Evolutionary conservation across 2,888 invertebrate species (phyloP), one percentile per base, ranked within the genome.

Genomic region (Meteorus colon): DNA sequence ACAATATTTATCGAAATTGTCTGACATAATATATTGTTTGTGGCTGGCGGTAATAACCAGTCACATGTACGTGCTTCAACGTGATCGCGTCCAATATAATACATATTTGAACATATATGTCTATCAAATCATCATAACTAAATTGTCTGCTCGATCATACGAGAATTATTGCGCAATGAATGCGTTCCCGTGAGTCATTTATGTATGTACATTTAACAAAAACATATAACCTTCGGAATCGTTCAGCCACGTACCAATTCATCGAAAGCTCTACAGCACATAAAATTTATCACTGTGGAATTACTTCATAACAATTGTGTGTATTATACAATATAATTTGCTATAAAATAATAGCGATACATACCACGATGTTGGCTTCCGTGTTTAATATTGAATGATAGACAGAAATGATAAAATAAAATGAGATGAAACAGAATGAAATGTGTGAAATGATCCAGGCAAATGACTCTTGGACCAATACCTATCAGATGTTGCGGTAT

Each of bases 241-340:
- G 59, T 19, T 27, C 5, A 19, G 19, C 12, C 59, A 60, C 59
- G 8, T 2, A 19, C n/a, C 59, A 27, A 24, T 60, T 27, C 1
- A 29, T 24, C 27, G 12, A 29, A 60, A 12, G 10, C 12, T 24
- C 27, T 60, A 24, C 59, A 48, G 4, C 27, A 27, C 27, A 27
- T 60, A n/a, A 14, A 60, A 27, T 27, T 60, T 60, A 55, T 55
- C 27, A 55, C 55, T 24, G 5, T 55, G 59, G 48, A n/a, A n/a
- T 48, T 48, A 16, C 48, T n/a, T 4, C 5, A 48, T 48, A 48
- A 70, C 37, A 34, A 24, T 37, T 27, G 41, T 37, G 70, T 37
- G 34, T 60, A 60, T 60, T 55, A 37, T 66, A 60, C 59, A 41
- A 74, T 55, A 41, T 60, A 34, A n/a, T 14, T 29, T 29, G 14